A percentile compares a stretch with the other conserved stretches of the same genome.
phyloP scores from a whole-genome alignment of 1,140 invertebrate species.

The Neodiprion fabricii region DNA sequence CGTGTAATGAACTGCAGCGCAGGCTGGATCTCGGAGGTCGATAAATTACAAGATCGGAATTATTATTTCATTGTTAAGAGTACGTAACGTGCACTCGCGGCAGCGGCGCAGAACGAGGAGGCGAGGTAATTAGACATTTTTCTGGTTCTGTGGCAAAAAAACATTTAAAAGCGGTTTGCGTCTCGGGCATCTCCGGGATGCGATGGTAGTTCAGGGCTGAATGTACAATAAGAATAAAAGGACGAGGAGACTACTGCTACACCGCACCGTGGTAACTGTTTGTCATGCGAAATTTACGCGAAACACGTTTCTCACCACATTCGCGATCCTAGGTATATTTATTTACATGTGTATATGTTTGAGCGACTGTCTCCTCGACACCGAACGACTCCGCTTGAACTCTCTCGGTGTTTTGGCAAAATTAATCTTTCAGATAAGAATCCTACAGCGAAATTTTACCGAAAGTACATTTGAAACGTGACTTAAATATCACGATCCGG shows the following conservation, averaged over 20 bases:
- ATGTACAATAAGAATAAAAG: neutral
- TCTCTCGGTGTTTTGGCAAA: neutral
- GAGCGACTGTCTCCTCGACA: neutral
- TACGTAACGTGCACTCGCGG: neutral
- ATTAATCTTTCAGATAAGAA: conserved; percentile 1
- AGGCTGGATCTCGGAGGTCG: neutral
- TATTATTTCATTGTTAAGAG: neutral
- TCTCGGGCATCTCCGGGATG: conserved; percentile 3
- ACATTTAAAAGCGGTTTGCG: neutral
- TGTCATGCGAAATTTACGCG: conserved; percentile 1
- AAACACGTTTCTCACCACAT: neutral
- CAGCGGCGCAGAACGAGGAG: neutral
- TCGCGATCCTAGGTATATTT: neutral
- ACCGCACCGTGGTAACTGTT: neutral
- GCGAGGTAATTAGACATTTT: neutral
- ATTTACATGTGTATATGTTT: neutral
- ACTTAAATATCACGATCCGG: no score
- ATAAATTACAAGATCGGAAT: conserved; percentile 5
- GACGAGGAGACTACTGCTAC: neutral
- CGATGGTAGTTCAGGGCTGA: neutral
- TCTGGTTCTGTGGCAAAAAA: neutral
- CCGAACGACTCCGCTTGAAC: neutral
- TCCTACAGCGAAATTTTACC: neutral
- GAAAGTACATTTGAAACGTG: no score
- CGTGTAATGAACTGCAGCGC: no score